Evolutionary conservation across 1,140 invertebrate genomes (phyloP).

Genomic region (Macrobrachium nipponense): DNA sequence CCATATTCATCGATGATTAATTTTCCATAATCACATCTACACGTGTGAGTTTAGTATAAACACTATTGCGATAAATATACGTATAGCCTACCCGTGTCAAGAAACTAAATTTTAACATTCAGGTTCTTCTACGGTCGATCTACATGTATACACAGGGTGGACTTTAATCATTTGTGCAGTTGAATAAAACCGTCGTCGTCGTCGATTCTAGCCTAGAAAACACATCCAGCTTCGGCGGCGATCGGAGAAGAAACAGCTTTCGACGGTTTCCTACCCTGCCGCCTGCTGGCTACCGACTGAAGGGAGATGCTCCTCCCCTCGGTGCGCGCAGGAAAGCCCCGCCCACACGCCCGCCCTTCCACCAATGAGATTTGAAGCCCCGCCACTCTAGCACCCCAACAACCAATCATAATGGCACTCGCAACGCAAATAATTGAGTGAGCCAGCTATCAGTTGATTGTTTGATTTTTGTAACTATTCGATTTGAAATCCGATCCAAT

Average conservation of each 20-base stretch:
- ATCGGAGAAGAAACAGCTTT: background rate
- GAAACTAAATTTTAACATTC: too few relatives aligned
- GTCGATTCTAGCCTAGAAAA: background rate
- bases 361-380: conserved; percentile 56
- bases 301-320: conserved; percentile 56
- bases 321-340: conserved; percentile 56
- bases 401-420: conserved; percentile 65
- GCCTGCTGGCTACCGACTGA: conserved; percentile 59
- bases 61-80: too few relatives aligned
- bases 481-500: conserved; percentile 65
- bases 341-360: conserved; percentile 33
- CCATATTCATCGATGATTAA: too few relatives aligned
- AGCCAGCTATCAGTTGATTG: conserved; percentile 65
- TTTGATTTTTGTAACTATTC: conserved; percentile 65
- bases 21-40: too few relatives aligned
- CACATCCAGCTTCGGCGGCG: background rate
- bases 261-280: conserved; percentile 29
- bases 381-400: conserved; percentile 63
- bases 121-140: background rate
- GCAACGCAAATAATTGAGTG: conserved; percentile 65
- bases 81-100: too few relatives aligned
- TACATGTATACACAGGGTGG: background rate
- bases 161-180: too few relatives aligned
- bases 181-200: too few relatives aligned
- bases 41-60: background rate